Conservation (phyloP, 2,797 vertebrate genomes). For the Neostethus bicornis region DNA sequence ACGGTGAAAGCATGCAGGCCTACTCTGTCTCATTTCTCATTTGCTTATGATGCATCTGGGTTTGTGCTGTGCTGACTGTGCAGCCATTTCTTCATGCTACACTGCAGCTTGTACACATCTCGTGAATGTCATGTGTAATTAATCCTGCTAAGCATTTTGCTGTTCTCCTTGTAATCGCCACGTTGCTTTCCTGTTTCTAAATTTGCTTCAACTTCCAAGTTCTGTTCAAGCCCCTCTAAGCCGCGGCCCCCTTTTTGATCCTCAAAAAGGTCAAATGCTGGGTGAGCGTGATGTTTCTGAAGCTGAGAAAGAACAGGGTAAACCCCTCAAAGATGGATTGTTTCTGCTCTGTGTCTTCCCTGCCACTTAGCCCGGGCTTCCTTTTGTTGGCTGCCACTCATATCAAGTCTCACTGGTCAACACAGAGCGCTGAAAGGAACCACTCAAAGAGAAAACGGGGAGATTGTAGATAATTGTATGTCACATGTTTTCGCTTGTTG, state of each 20-base stretch:
- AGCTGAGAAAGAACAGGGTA: conserved; percentile 34
- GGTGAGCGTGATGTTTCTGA: conserved; percentile 27
- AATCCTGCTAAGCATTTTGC: conserved; percentile 46
- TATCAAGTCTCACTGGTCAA: conserved; percentile 38
- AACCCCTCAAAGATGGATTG: conserved; percentile 24
- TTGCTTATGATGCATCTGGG: conserved; percentile 22
- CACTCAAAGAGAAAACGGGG: conserved; percentile 36
- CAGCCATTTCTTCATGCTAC: conserved; percentile 25
- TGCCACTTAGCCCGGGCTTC: conserved; percentile 25
- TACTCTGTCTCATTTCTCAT: conserved; percentile 38
- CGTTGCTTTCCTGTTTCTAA: conserved; percentile 27
- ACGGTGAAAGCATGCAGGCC: conserved; percentile 25
- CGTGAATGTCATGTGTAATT: conserved; percentile 44
- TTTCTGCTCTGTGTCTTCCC: conserved; percentile 22
- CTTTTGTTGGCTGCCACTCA: conserved; percentile 23
- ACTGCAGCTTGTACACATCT: conserved; percentile 29
- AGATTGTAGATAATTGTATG: conserved; percentile 61
- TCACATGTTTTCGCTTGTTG: conserved; percentile 51
- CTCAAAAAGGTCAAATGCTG: conserved; percentile 48
- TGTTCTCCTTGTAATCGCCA: conserved; percentile 37
- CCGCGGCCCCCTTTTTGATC: conserved; percentile 35
- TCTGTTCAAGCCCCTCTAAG: conserved; percentile 11
- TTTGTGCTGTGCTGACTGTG: conserved; percentile 34
- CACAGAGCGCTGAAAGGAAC: conserved; percentile 43
- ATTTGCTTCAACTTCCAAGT: conserved; percentile 9